A percentile compares a stretch with the other conserved stretches of the same genome.
Evolutionary conservation across 2,113 vertebrate genomes (phyloP).

Genomic region (Stegostoma tigrinum): DNA sequence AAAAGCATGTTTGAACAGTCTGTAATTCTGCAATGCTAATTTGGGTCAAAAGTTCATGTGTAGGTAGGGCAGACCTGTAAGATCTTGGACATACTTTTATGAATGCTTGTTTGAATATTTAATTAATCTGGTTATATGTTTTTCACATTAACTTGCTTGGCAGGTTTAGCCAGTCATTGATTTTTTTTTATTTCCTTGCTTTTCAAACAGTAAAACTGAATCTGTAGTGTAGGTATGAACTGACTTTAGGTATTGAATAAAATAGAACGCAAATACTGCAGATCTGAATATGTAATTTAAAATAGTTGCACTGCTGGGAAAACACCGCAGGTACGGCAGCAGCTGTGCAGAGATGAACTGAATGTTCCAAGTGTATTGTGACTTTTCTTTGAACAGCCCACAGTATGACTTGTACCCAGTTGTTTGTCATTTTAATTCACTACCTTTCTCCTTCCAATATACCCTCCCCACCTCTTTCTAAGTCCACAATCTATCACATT

Average conservation of each 20-base stretch:
- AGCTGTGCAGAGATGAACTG: too few species aligned
- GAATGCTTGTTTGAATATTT: not conserved
- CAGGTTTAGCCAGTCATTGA: slow-evolving; percentile 26
- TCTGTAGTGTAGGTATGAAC: not conserved
- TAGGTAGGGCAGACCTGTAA: slow-evolving; percentile 14
- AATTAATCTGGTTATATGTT: slow-evolving; percentile 1
- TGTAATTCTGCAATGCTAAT: not conserved
- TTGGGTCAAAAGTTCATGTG: slow-evolving; percentile 26
- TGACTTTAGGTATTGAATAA: not conserved
- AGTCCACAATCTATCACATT: too few species aligned
- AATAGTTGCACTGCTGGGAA: too few species aligned
- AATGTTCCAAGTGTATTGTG: too few species aligned
- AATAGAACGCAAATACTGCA: too few species aligned
- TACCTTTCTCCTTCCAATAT: too few species aligned
- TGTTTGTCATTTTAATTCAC: too few species aligned
- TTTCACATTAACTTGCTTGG: not conserved
- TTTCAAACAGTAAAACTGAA: slow-evolving; percentile 3
- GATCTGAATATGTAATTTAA: too few species aligned
- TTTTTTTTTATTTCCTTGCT: not conserved
- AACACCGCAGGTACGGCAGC: too few species aligned
- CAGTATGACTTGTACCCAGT: too few species aligned
- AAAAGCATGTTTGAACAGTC: not conserved
- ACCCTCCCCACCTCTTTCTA: too few species aligned
- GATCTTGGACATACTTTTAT: slow-evolving; percentile 28
- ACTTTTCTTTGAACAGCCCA: too few species aligned